Conservation (phyloP, 2,797 vertebrate species). For the Sphenopsis melanotis region DNA sequence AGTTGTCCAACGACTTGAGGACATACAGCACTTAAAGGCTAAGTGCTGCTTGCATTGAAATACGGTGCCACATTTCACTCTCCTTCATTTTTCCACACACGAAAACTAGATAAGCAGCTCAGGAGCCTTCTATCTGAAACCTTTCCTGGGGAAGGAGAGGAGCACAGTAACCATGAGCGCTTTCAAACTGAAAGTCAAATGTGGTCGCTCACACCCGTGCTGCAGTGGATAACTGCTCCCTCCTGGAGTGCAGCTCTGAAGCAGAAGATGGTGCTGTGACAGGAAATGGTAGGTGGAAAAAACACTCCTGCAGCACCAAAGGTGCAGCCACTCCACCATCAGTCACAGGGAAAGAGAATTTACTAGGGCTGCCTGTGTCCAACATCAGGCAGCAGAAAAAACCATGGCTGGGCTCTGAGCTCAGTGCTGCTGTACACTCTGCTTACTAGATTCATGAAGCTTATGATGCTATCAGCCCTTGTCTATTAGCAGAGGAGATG, state of each 20-base stretch:
- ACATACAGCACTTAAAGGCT: accelerated
- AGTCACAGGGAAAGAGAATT: not conserved
- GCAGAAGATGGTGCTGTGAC: not conserved
- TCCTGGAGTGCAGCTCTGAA: not conserved
- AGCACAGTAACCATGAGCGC: not conserved
- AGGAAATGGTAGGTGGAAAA: not conserved
- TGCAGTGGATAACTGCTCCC: not conserved
- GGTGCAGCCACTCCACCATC: not conserved
- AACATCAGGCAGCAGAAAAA: not conserved
- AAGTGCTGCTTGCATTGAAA: not conserved
- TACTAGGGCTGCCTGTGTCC: not conserved
- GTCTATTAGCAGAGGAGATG: not conserved
- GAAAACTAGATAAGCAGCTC: not conserved
- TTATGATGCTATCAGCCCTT: not conserved
- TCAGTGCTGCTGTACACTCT: not conserved
- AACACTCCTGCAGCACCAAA: not conserved
- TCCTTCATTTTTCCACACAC: not conserved
- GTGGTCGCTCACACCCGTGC: not conserved
- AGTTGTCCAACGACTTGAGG: not conserved
- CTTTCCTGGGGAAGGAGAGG: not conserved
- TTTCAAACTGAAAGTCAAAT: not conserved
- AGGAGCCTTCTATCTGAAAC: not conserved
- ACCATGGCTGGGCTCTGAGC: not conserved
- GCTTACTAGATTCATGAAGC: not conserved
- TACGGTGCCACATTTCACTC: not conserved